Evolutionary conservation across 2,113 vertebrate genomes (phyloP), one percentile per base, ranked within the genome.

Genomic region (Pangasianodon gigas): DNA sequence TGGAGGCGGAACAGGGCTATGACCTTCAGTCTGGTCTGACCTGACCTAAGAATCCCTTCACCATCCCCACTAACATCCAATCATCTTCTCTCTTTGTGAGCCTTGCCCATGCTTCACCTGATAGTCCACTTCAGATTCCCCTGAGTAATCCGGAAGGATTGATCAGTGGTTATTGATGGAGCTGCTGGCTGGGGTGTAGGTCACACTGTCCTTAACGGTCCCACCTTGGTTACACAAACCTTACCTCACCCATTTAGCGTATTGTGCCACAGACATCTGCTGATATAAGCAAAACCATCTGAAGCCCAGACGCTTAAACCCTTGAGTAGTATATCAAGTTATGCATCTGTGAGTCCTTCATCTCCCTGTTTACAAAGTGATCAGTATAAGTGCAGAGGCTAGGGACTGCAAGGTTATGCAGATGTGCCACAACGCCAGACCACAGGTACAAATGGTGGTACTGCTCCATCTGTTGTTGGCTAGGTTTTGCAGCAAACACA

Each of bases 21-120:
- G 88, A 90, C 86, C 89, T 90, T 91, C 67, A 91, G 67, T 29
- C n/a, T 75, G 44, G 3, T 41, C 29, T 60, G 75, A 90, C 60
- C 37, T 24, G 29, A 71, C n/a, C 18, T 83, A 56, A 48, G 54
- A 82, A 84, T 24, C 58, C 10, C 11, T 67, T 80, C 37, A 10
- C 11, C 54, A 62, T 32, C 56, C 29, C 32, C 44, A 2, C 24
- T 77, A 62, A 14, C 9, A 5, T n/a, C 71, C 21, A 16, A 7
- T 54, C 56, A 19, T 62, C 21, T 6, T 48, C 13, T 41, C 32
- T 69, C 46, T 54, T 41, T 79, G 75, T 79, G 11, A 29, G 84
- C 3, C 44, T 26, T 32, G 13, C 46, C 71, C 24, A 24, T 0
- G 26, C 24, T 24, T 44, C 80, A 88, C 80, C 62, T 54, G 87